Base-by-base conservation (phyloP, 2,113 vertebrate genomes). In the Pterocles burchelli region DNA sequence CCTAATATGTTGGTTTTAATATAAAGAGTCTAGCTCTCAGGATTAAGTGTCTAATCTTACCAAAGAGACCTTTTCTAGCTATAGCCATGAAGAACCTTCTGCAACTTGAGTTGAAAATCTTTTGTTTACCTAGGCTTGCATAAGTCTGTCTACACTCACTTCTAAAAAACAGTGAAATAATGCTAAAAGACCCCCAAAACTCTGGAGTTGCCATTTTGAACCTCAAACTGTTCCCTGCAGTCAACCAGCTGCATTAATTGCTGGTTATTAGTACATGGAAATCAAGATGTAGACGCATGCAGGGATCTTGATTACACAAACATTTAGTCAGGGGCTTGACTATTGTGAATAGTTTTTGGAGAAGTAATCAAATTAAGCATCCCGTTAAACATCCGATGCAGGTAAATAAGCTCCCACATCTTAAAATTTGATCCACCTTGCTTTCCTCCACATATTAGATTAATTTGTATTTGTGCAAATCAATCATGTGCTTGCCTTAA, bases 311-410 rank as follows among this genome's bases (percentile, higher is more conserved):
- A 96, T 86, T 90, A 57, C 0, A 0, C 48, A 90, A 79, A 71
- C 43, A n/a, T 93, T 86, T 85, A 93, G 78, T 71, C 88, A 86
- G 83, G 77, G 75, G 67, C 75, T 90, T 90, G 61, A 84, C 92
- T 86, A 63, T 41, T 77, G 49, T 34, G 55, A 94, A 85, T 59
- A 88, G 76, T 63, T 95, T 94, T 86, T 71, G 73, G 84, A 51
- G 80, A 81, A 78, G 80, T 72, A 95, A 95, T 92, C 94, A 92
- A 95, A 96, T 92, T 84, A 95, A 78, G 48, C 80, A 89, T 81
- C 73, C 86, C 80, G 89, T 92, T 95, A 90, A 93, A 89, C 45
- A 90, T 48, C 80, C 89, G 73, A 94, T 70, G 66, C 49, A 95
- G 79, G 92, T 88, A 94, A 90, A 94, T 93, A 71, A 85, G 59